phyloP scores from a whole-genome alignment of 2,888 invertebrate genomes.

The Drosophila prostipennis region DNA sequence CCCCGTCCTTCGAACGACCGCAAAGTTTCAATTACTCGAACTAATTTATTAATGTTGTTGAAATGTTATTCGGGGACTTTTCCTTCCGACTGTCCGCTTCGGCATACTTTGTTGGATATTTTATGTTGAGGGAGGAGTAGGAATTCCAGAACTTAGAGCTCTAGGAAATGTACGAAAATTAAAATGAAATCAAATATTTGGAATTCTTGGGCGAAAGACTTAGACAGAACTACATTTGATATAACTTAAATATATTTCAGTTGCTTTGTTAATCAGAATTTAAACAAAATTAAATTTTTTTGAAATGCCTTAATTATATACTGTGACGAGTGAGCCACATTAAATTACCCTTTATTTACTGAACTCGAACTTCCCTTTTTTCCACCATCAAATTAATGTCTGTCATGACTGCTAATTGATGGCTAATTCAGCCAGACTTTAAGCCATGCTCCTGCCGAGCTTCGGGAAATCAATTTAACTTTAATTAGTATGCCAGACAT shows the following conservation, averaged over 20 bases:
- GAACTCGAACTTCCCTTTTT: not conserved
- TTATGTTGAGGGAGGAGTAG: not conserved
- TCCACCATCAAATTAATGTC: not conserved
- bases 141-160: not conserved
- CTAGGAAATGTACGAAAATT: constrained; percentile 9
- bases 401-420: constrained; percentile 20
- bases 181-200: constrained; percentile 33
- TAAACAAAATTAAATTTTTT: not conserved
- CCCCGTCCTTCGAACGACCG: constrained; percentile 26
- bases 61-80: constrained; percentile 39
- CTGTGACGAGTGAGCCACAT: not conserved
- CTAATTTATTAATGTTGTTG: constrained; percentile 64
- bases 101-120: constrained; percentile 32
- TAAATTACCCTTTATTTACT: not conserved
- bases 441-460: constrained; percentile 6
- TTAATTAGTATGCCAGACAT: constrained; percentile 65
- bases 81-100: constrained; percentile 7
- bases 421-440: constrained; percentile 2
- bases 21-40: constrained; percentile 65
- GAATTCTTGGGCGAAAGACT: not conserved
- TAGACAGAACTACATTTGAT: not conserved
- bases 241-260: too few species aligned
- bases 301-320: not conserved
- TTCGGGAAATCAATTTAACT: constrained; percentile 58
- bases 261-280: too few species aligned